These are phyloP conservation scores for Polydrusus tereticollis DNA, from an alignment of 2,888 invertebrate species.

Conservation along the genomic window DNA sequence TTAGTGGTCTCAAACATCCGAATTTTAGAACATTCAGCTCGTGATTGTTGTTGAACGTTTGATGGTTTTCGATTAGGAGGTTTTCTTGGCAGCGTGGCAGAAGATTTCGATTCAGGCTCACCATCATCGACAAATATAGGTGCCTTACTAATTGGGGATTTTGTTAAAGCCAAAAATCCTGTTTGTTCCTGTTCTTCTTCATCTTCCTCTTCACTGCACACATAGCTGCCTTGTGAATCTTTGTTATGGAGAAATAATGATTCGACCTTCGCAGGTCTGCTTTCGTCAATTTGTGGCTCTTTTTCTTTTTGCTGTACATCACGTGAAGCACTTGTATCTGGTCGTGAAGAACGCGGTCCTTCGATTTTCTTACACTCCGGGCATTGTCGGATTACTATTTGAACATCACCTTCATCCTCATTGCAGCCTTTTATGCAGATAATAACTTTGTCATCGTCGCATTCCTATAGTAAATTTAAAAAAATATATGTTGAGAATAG, in stretches of 20 bases:
- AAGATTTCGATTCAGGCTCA: too few species aligned
- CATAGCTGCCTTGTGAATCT: slow-evolving; percentile 26
- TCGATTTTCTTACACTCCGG: slow-evolving; percentile 50
- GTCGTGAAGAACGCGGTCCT: not conserved
- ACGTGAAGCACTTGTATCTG: not conserved
- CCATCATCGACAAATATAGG: too few species aligned
- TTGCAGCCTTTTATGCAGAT: slow-evolving; percentile 56
- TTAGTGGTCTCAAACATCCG: slow-evolving; percentile 52
- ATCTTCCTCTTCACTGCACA: slow-evolving; percentile 28
- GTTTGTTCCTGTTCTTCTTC: slow-evolving; percentile 27
- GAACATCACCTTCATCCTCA: slow-evolving; percentile 53
- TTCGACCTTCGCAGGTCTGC: slow-evolving; percentile 20
- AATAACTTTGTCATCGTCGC: slow-evolving; percentile 52
- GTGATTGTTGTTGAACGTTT: not conserved
- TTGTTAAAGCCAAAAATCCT: not conserved
- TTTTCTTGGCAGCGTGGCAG: too few species aligned
- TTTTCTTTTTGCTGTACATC: not conserved
- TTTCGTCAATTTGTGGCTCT: not conserved
- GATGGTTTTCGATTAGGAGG: too few species aligned
- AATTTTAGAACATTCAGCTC: slow-evolving; percentile 36
- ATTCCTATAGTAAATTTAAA: slow-evolving; percentile 40
- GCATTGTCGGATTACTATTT: slow-evolving; percentile 56
- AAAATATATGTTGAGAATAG: not conserved
- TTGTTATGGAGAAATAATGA: slow-evolving; percentile 46
- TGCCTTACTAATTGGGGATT: too few species aligned